Base-by-base conservation (phyloP, 1,140 invertebrate genomes). In the Yoshiicerus persimilis region DNA sequence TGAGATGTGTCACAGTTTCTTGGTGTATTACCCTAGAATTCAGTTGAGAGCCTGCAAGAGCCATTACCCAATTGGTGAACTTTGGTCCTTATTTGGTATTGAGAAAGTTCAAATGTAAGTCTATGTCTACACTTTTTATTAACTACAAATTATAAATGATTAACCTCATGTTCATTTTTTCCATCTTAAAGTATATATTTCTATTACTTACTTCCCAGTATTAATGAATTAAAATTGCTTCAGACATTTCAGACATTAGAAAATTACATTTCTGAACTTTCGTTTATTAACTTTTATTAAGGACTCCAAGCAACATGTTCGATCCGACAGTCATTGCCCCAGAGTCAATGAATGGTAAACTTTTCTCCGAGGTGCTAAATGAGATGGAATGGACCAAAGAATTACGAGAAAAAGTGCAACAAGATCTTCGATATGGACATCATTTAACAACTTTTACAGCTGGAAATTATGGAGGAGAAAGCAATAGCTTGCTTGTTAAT, bases 1-100 rank as follows among this genome's bases (percentile, higher is more conserved):
- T 92, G 97, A 97, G 93, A 97, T 97, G 96, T 97, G 97, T 89
- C 92, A 97, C 10, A 95, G 96, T 0, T 97, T 97, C 91, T 93
- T 97, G 0, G 92, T 96, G 0, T 96, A 97, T 92, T 97, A 97
- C 92, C 97, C 97, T 0, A 94, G 95, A 87, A 96, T 94, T 0
- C 93, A 94, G 36, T 92, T 96, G 0, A 95, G 96, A 1, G 96
- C 95, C 2, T 97, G 96, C 91, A 96, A 96, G 88, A 96, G 96
- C 30, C 23, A 56, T 25, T 85, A 84, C 39, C 75, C 86, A 2
- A 3, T 84, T 4, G 5, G 8, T 0, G 5, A 39, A 23, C 25
- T 89, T 0, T 89, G 36, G 8, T 6, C 27, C 2, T 38, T 20
- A 47, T 89, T 89, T 56, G 86, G 86, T 41, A 84, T 89, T 30